Evolutionary conservation across 2,113 vertebrate genomes (phyloP).

Genomic region (Hippocampus comes): DNA sequence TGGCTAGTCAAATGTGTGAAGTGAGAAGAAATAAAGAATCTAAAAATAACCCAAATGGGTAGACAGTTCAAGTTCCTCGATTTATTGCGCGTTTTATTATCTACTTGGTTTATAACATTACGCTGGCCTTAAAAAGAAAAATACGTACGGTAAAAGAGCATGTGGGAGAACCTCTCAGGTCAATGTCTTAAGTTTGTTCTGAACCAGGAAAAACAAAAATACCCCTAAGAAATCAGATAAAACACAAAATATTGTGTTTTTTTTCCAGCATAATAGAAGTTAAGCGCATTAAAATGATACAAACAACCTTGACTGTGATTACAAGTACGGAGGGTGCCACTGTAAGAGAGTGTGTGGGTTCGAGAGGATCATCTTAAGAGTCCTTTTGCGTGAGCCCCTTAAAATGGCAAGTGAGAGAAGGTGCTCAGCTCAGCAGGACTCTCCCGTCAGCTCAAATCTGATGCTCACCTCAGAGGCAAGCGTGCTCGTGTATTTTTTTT

Average conservation of each 20-base stretch:
- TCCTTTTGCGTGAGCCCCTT: constrained; percentile 23
- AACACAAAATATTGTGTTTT: no score
- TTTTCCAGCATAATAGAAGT: no score
- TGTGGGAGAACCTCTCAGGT: background rate
- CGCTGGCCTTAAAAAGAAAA: no score
- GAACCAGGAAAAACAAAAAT: no score
- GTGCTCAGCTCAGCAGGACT: constrained; percentile 16
- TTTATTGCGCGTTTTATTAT: no score
- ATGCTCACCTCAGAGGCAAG: constrained; percentile 36
- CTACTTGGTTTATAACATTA: background rate
- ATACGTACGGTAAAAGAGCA: no score
- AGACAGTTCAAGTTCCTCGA: no score
- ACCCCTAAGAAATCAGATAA: no score
- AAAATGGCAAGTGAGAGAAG: constrained; percentile 23
- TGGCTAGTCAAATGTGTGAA: background rate
- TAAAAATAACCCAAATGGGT: no score
- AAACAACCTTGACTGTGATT: no score
- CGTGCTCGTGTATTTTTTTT: background rate
- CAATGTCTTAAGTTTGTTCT: background rate
- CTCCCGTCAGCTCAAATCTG: constrained; percentile 40
- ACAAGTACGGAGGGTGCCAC: background rate
- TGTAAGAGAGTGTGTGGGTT: background rate
- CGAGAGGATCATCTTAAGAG: constrained; percentile 9
- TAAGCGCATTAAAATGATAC: no score
- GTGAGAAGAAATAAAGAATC: no score